These are phyloP conservation scores for Betta splendens DNA, from an alignment of 2,797 vertebrate species.

Conservation along the genomic window DNA sequence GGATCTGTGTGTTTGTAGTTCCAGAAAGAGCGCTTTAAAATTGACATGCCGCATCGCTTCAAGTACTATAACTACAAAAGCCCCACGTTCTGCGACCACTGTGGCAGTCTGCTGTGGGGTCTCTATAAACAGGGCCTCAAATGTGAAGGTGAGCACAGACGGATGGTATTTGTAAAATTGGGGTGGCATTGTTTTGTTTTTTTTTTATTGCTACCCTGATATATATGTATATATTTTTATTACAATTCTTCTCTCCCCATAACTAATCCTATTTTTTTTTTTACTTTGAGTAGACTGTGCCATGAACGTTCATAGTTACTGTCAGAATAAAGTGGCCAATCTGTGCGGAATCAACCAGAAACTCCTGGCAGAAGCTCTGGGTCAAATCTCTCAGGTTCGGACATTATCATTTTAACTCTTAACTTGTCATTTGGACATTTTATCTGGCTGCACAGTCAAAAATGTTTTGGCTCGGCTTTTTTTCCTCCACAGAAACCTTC, in stretches of 20 bases:
- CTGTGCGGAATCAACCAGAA: constrained; percentile 99
- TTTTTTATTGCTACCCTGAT: too few species aligned
- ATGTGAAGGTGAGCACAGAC: constrained; percentile 87
- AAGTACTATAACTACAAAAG: constrained; percentile 94
- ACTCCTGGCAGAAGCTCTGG: constrained; percentile 92
- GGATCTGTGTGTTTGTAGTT: constrained; percentile 80
- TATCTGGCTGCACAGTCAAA: neutral
- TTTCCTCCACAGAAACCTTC: constrained; percentile 81
- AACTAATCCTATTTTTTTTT: constrained; percentile 1
- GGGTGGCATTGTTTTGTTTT: neutral
- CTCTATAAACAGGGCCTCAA: constrained; percentile 95
- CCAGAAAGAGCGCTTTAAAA: constrained; percentile 97
- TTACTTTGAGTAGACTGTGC: constrained; percentile 82
- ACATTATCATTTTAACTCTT: neutral
- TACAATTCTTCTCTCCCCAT: neutral
- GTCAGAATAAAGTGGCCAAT: constrained; percentile 94
- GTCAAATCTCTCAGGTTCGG: constrained; percentile 89
- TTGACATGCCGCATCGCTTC: constrained; percentile 98
- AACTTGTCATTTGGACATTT: neutral
- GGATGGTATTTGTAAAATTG: neutral
- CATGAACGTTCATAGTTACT: constrained; percentile 95
- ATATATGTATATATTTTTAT: too few species aligned
- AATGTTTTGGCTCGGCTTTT: constrained; percentile 3
- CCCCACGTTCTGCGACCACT: constrained; percentile 98
- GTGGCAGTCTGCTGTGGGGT: constrained; percentile 97